Evolutionary conservation across 2,113 vertebrate species (phyloP).

Genomic region (Nothoprocta perdicaria): DNA sequence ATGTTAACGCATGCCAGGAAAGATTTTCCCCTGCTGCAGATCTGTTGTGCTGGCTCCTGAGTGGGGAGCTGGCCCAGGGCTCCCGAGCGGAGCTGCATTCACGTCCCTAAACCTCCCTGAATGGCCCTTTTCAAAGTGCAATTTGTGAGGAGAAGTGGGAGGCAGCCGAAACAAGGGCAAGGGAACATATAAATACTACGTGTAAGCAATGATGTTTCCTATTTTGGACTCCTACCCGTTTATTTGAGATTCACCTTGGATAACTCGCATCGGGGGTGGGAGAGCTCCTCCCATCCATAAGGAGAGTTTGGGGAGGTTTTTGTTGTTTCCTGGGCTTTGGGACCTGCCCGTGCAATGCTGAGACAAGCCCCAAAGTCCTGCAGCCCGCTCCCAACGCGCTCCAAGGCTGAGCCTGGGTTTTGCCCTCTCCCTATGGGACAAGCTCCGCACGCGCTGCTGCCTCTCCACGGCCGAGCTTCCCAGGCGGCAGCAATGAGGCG

Average conservation of each 20-base stretch:
- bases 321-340: background rate
- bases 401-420: background rate
- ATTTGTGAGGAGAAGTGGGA: constrained; percentile 39
- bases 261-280: background rate
- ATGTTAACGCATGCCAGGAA: background rate
- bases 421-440: background rate
- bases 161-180: constrained; percentile 26
- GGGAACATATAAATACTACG: constrained; percentile 57
- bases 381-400: background rate
- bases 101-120: background rate
- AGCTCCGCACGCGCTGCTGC: background rate
- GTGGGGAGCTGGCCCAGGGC: background rate
- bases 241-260: constrained; percentile 37
- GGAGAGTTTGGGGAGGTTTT: background rate
- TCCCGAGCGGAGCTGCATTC: background rate
- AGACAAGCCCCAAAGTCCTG: background rate
- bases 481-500: background rate
- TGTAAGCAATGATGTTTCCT: constrained; percentile 39
- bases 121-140: constrained; percentile 65
- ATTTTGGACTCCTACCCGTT: background rate
- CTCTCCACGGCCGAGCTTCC: background rate
- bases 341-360: background rate
- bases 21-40: constrained; percentile 29
- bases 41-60: background rate
- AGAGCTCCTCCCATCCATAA: background rate